A percentile compares a stretch with the other conserved stretches of the same genome.
Evolutionary conservation across 2,113 vertebrate genomes (phyloP).

Genomic region (Thamnophis sirtalis): DNA sequence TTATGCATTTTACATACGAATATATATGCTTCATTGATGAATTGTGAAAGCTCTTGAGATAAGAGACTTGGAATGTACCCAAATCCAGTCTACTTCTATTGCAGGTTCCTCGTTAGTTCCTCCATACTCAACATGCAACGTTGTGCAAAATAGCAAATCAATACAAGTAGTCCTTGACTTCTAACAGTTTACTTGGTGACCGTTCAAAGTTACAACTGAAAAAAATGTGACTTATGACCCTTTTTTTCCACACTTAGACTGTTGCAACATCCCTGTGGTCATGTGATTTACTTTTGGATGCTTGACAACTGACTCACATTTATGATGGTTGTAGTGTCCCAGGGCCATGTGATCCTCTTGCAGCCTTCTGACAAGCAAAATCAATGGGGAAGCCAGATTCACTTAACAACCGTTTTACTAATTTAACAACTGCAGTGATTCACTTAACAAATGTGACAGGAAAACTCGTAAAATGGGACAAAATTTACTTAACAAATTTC

Average conservation of each 20-base stretch:
- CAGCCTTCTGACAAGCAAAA: neutral
- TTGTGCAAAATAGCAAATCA: neutral
- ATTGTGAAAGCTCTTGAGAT: neutral
- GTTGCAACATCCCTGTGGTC: neutral
- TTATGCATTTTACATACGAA: neutral
- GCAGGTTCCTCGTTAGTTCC: neutral
- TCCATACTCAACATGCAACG: neutral
- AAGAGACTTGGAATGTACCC: neutral
- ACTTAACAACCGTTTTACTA: neutral
- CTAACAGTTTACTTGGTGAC: neutral
- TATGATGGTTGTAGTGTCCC: neutral
- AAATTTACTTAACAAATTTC: neutral
- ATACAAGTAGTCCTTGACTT: neutral
- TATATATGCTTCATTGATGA: neutral
- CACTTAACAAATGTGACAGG: neutral
- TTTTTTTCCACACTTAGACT: neutral
- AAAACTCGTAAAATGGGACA: neutral
- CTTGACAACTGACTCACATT: neutral
- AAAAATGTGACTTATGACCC: neutral
- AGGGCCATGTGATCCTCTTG: neutral
- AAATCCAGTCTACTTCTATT: neutral
- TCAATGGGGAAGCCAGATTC: neutral
- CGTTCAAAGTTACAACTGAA: neutral
- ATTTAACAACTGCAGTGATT: neutral
- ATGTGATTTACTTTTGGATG: neutral